These are phyloP conservation scores for Malthinus flaveolus DNA, from an alignment of 2,888 invertebrate genomes.

Conservation along the genomic window DNA sequence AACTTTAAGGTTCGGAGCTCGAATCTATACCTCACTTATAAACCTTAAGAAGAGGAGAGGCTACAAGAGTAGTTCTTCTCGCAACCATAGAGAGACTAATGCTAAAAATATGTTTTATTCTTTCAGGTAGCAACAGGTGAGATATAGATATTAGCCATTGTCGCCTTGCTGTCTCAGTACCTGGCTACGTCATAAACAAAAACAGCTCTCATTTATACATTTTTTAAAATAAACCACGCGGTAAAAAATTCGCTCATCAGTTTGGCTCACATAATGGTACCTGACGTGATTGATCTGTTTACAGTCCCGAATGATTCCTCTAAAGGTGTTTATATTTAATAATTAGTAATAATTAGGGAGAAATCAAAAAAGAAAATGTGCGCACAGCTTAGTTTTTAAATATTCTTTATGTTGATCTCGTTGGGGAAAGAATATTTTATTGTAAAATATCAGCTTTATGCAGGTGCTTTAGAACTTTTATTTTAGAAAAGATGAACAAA, in stretches of 20 bases:
- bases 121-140: slow-evolving; percentile 52
- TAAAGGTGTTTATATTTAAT: not conserved
- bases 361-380: slow-evolving; percentile 17
- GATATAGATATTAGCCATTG: slow-evolving; percentile 52
- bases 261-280: slow-evolving; percentile 43
- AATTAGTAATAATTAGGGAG: slow-evolving; percentile 5
- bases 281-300: slow-evolving; percentile 37
- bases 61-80: too few species aligned
- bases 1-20: too few species aligned
- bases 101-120: not conserved
- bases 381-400: slow-evolving; percentile 20
- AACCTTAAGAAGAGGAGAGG: too few species aligned
- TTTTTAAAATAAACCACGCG: slow-evolving; percentile 32
- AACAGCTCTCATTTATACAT: slow-evolving; percentile 40
- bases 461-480: slow-evolving; percentile 17
- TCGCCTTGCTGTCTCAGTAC: slow-evolving; percentile 56
- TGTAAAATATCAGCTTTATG: slow-evolving; percentile 11
- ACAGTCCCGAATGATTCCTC: slow-evolving; percentile 25
- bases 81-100: too few species aligned
- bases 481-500: slow-evolving; percentile 9
- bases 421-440: slow-evolving; percentile 7
- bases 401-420: slow-evolving; percentile 16
- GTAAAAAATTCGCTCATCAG: slow-evolving; percentile 34
- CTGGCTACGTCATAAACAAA: slow-evolving; percentile 44
- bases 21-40: too few species aligned